Evolutionary conservation across 1,140 invertebrate genomes (phyloP).

Genomic region (Chionoecetes opilio): DNA sequence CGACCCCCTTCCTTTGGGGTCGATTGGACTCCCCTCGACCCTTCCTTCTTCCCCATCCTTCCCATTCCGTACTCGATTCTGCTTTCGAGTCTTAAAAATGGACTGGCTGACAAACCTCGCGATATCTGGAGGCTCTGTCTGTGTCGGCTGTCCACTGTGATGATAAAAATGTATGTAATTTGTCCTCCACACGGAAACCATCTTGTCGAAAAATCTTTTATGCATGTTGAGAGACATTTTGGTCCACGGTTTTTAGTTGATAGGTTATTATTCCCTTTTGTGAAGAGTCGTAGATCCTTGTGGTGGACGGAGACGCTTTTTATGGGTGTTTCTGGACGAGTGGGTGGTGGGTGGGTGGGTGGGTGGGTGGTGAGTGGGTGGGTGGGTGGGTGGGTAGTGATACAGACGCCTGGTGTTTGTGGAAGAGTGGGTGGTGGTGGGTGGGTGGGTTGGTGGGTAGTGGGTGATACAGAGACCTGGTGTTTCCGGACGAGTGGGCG

Average conservation of each 20-base stretch:
- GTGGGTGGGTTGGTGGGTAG: no score
- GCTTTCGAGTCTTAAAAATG: background rate
- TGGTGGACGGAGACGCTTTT: background rate
- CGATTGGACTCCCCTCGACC: background rate
- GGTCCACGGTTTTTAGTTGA: background rate
- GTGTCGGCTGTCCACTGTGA: background rate
- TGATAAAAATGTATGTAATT: background rate
- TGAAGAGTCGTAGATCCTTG: background rate
- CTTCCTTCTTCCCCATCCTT: background rate
- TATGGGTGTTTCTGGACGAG: background rate
- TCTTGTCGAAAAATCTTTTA: constrained; percentile 19
- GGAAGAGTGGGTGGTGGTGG: no score
- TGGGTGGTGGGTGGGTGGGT: background rate
- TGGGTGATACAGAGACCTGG: no score
- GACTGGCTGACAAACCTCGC: background rate
- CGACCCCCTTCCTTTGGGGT: background rate
- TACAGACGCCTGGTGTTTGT: no score
- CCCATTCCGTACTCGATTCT: background rate
- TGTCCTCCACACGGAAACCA: constrained; percentile 15
- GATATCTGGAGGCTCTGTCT: background rate
- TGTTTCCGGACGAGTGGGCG: no score
- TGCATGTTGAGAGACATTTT: background rate
- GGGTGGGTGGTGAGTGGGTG: background rate
- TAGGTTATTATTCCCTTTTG: background rate
- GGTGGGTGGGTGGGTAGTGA: background rate